These are phyloP conservation scores for Oriolus oriolus DNA, from an alignment of 2,113 vertebrate species.

Conservation along the genomic window DNA sequence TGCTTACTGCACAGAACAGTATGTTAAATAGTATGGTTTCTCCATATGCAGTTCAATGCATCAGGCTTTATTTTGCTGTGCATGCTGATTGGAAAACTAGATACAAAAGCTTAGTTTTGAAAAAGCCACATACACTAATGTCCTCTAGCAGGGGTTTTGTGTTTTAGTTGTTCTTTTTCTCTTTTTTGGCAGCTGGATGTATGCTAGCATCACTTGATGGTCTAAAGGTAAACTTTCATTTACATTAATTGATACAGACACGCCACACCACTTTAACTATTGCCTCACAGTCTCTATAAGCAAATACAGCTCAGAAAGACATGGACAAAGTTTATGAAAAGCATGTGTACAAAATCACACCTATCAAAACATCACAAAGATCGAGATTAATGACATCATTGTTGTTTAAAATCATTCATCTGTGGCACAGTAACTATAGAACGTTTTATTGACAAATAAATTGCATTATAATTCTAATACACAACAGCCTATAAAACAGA, in stretches of 20 bases:
- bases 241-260: not conserved
- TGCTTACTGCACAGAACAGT: not conserved
- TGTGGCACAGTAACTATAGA: not conserved
- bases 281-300: not conserved
- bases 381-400: not conserved
- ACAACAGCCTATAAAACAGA: not conserved
- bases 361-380: not conserved
- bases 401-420: not conserved
- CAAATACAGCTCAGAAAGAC: not conserved
- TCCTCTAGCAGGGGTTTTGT: not conserved
- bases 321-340: not conserved
- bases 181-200: not conserved
- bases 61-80: not conserved
- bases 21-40: not conserved
- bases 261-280: not conserved
- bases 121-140: rapidly evolving
- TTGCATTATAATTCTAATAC: not conserved
- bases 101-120: not conserved
- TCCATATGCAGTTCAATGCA: not conserved
- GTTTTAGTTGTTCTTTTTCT: not conserved
- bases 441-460: not conserved
- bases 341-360: not conserved
- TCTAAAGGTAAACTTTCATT: not conserved
- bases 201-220: not conserved
- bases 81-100: not conserved